Base-by-base conservation (phyloP, 2,797 vertebrate genomes). In the Hylomyscus alleni region DNA sequence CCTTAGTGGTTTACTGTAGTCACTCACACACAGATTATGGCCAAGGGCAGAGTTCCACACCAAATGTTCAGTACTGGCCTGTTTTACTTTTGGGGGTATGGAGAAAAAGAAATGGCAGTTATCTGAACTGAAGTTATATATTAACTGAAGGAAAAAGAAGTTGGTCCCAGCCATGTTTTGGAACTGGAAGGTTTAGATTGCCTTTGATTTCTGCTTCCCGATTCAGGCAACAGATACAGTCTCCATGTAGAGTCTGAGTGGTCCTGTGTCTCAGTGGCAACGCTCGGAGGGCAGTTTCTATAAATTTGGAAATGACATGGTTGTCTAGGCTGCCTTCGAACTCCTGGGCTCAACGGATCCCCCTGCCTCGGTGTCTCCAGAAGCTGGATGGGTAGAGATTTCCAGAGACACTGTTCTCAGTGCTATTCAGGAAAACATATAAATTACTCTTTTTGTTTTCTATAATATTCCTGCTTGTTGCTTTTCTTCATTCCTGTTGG, bases 1-100 rank as follows among this genome's bases (percentile, higher is more conserved):
- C 31, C 31, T 91, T 62, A 62, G 88, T 10, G 67, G 50, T 78
- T 94, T 87, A 60, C 12, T 67, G 17, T 22, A 75, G 37, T 17
- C 60, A 62, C 60, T 62, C 58, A 91, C 15, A 11, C 37, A 29
- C 7, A 91, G 94, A 84, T 80, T 91, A 73, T 50, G 82, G 92
- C 44, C 58, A 95, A 89, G 37, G 81, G 77, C 58, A 75, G 54
- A 89, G 95, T 89, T 90, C 78, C 60, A 93, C 31, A 19, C 34
- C 67, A 54, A 95, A 91, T 89, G 82, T 83, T 86, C 90, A 54
- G 3, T 75, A 77, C 65, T 91, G 83, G 47, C 40, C 69, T 90
- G 26, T 77, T 83, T 90, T 90, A 15, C 73, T 93, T 47, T 89
- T 87, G 62, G 58, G n/a, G 52, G 29, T 91, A 14, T 2, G 17